Base-by-base conservation (phyloP, 2,113 vertebrate genomes). In the Vulpes lagopus region DNA sequence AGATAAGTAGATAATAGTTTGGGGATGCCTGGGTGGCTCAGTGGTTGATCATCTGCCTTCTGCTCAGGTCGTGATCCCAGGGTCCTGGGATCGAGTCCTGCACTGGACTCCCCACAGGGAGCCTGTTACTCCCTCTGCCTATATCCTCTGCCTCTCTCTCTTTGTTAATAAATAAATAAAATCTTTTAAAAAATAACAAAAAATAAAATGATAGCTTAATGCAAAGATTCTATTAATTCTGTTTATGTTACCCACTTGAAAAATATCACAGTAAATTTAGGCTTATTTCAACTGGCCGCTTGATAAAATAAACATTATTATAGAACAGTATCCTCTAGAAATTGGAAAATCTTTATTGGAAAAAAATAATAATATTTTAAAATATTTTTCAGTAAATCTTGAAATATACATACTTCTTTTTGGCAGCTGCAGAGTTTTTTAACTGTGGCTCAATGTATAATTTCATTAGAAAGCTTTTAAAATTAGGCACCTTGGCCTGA, bases 181-280 rank as follows among this genome's bases (percentile, higher is more conserved):
- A 43, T 43, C 43, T 43, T 43, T 43, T 43, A 6, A 43, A 43
- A 43, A 43, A 43, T 43, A 43, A 43, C 43, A 43, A 43, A 43
- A 43, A 78, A 49, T 43, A 64, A 85, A 85, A 55, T 62, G 30
- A 89, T 93, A 85, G 43, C 32, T 60, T 84, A 64, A 76, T 76
- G 32, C n/a, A 93, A 60, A 78, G 32, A 93, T 64, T 85, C 20
- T 84, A 16, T 91, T 92, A 69, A 64, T 93, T 85, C 60, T 93
- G 16, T 64, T 64, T 62, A 74, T 74, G 30, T 69, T 83, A 22
- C 20, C 38, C 55, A 62, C 25, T 74, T 62, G 17, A 86, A 76
- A 86, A 78, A 30, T 93, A 17, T 16, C 49, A 57, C 49, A 78
- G 71, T 43, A 86, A 79, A 65, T 43, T 51, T 79, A 64, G 49